These are phyloP conservation scores for Neodon shergylaensis DNA, from an alignment of 2,113 vertebrate species.

Conservation along the genomic window DNA sequence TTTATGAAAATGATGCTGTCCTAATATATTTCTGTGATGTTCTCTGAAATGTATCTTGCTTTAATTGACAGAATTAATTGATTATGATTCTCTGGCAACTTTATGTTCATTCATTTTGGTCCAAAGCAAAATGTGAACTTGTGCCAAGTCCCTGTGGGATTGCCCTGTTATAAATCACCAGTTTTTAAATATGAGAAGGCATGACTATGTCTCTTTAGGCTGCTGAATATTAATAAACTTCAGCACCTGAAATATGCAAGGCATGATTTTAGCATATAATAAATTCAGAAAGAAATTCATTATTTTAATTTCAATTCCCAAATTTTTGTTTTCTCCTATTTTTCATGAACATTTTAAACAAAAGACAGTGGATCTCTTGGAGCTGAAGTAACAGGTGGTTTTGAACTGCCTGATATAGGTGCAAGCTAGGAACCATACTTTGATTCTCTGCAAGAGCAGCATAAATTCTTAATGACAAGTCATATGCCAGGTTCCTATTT, in stretches of 20 bases:
- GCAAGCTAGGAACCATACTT: background rate
- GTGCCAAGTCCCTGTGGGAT: background rate
- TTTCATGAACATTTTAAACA: background rate
- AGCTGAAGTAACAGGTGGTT: background rate
- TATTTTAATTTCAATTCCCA: background rate
- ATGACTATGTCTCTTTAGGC: background rate
- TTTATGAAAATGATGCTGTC: slow-evolving; percentile 36
- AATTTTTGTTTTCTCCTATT: background rate
- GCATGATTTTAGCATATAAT: background rate
- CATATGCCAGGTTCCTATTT: background rate
- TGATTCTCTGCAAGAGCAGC: background rate
- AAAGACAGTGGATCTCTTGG: too few species aligned
- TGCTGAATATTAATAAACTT: slow-evolving; percentile 21
- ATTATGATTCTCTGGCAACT: background rate
- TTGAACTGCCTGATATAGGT: background rate
- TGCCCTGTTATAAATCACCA: background rate
- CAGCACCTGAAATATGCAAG: background rate
- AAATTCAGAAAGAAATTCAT: background rate
- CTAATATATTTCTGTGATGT: slow-evolving; percentile 19
- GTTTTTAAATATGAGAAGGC: background rate
- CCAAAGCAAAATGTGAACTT: background rate
- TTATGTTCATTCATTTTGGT: slow-evolving; percentile 23
- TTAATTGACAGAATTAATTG: background rate
- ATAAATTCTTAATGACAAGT: background rate
- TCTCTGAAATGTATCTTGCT: slow-evolving; percentile 26